Percentiles rank a stretch among this genome's conserved stretches.
phyloP scores from a whole-genome alignment of 1,140 invertebrate species.

The Varroa destructor region DNA sequence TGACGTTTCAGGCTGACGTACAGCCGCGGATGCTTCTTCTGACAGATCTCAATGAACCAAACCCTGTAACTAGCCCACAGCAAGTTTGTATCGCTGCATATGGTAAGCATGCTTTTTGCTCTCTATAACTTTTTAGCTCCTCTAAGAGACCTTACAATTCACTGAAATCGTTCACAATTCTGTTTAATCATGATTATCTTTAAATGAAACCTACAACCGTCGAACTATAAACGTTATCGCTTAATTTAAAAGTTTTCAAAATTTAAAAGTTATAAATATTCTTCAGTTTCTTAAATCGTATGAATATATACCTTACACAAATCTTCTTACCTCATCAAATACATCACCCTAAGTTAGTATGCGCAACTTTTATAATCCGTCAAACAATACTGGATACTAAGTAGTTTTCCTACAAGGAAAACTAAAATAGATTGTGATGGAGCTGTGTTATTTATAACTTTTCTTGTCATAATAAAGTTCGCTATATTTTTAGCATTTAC shows the following conservation, averaged over 20 bases:
- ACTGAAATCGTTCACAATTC: not conserved
- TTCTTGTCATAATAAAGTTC: too few species aligned
- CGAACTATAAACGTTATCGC: not conserved
- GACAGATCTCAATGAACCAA: constrained; percentile 19
- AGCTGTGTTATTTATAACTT: too few species aligned
- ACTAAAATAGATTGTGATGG: too few species aligned
- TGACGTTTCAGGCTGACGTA: too few species aligned
- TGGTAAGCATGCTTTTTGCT: not conserved
- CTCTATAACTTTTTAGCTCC: not conserved
- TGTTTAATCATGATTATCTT: not conserved
- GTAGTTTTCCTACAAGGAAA: too few species aligned
- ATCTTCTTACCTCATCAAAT: too few species aligned
- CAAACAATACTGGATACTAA: too few species aligned
- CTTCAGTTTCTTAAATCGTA: not conserved
- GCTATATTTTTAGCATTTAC: too few species aligned
- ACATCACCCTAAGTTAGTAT: too few species aligned
- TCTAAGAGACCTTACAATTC: not conserved
- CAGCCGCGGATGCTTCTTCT: constrained; percentile 9
- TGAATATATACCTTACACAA: too few species aligned
- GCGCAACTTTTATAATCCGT: too few species aligned
- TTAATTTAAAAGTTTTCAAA: not conserved
- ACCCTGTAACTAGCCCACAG: constrained; percentile 4
- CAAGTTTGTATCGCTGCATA: constrained; percentile 13
- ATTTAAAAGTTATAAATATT: not conserved
- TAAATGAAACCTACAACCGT: not conserved